Conservation (phyloP, 2,888 invertebrate species). For the Scaptomyza reducta region DNA sequence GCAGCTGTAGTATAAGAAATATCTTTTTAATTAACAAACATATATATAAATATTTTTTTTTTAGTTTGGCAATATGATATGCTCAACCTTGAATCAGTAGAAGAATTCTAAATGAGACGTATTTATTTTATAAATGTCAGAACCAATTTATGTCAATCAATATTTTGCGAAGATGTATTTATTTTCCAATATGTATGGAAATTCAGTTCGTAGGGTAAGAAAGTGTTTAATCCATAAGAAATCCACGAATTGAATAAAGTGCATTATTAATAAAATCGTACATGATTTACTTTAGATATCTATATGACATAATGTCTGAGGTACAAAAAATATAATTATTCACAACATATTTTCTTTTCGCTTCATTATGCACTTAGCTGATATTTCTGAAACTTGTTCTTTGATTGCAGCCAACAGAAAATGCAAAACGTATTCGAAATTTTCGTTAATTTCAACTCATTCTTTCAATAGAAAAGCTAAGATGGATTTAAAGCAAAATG, state of each 20-base stretch:
- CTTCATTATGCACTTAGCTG: not conserved
- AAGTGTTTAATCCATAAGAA: not conserved
- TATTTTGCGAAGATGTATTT: not conserved
- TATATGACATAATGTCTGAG: not conserved
- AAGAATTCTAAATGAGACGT: too few species aligned
- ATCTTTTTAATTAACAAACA: too few species aligned
- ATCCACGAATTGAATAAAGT: not conserved
- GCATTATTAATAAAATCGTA: not conserved
- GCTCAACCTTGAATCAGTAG: constrained; percentile 1
- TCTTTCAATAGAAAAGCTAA: too few species aligned
- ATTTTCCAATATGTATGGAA: not conserved
- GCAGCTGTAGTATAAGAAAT: too few species aligned
- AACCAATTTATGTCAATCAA: not conserved
- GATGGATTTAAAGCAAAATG: too few species aligned
- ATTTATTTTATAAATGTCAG: not conserved
- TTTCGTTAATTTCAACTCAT: too few species aligned
- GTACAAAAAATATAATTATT: not conserved
- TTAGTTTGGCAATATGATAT: not conserved
- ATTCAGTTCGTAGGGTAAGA: not conserved
- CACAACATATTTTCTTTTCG: not conserved
- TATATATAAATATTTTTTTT: too few species aligned
- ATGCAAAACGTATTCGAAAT: too few species aligned
- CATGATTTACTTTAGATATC: not conserved
- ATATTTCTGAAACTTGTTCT: not conserved
- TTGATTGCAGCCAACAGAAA: not conserved